Percentiles rank a stretch among this genome's conserved stretches.
phyloP scores from a whole-genome alignment of 2,113 vertebrate genomes.

The Epinephelus moara region DNA sequence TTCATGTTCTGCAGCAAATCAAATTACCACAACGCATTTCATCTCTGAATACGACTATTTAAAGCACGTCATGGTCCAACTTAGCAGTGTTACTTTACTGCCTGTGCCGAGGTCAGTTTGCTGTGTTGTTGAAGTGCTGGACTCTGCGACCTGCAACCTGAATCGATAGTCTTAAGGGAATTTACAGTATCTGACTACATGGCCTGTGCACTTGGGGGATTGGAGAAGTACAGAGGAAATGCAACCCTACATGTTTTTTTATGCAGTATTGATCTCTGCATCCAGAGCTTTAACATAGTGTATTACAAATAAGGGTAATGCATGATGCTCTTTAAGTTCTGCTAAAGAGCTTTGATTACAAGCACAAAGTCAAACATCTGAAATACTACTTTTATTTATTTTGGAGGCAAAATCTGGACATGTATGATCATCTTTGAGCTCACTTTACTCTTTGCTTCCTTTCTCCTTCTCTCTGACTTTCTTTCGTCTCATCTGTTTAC shows the following conservation, averaged over 20 bases:
- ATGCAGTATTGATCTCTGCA: slow-evolving; percentile 66
- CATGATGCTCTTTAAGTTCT: neutral
- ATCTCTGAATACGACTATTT: slow-evolving; percentile 46
- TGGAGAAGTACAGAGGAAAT: slow-evolving; percentile 72
- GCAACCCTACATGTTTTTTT: slow-evolving; percentile 66
- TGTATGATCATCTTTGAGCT: slow-evolving; percentile 28
- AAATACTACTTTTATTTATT: neutral
- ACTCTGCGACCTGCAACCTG: slow-evolving; percentile 67
- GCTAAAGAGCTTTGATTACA: slow-evolving; percentile 23
- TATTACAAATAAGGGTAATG: slow-evolving; percentile 43
- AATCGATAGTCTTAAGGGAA: slow-evolving; percentile 78
- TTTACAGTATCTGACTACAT: slow-evolving; percentile 76
- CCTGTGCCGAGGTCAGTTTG: slow-evolving; percentile 56
- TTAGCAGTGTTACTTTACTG: slow-evolving; percentile 22
- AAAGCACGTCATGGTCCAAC: slow-evolving; percentile 29
- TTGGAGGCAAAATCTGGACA: slow-evolving; percentile 6
- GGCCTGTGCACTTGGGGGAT: slow-evolving; percentile 72
- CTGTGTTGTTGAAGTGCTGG: slow-evolving; percentile 38
- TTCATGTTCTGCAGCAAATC: slow-evolving; percentile 54
- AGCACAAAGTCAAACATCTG: neutral
- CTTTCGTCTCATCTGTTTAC: slow-evolving; percentile 62
- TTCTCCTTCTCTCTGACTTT: slow-evolving; percentile 16
- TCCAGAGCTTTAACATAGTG: slow-evolving; percentile 41
- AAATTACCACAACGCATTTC: slow-evolving; percentile 52
- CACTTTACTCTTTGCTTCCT: slow-evolving; percentile 11